Evolutionary conservation across 2,888 invertebrate genomes (phyloP), one percentile per base, ranked within the genome.

Genomic region (Harpalus rubripes): DNA sequence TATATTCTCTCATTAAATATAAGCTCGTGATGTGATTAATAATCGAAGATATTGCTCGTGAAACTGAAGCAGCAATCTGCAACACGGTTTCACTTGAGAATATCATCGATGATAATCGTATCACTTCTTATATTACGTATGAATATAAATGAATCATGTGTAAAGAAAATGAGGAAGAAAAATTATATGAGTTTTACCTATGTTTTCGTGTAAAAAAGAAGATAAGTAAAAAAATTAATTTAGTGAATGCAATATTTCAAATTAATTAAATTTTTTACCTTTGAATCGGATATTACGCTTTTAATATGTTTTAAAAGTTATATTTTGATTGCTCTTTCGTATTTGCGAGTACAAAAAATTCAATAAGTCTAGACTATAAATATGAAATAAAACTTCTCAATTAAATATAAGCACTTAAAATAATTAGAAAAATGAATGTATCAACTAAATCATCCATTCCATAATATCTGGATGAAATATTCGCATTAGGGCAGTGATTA

Each of bases 381-480:
- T 52, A 10, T 52, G 44, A 52, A 52, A 52, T 52, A 52, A 52
- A 52, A 52, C 44, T 10, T 12, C 3, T 12, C 8, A 52, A 52
- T 52, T 52, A 52, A 63, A 63, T 63, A 22, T 10, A 1, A 63
- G 18, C 8, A 12, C 18, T 63, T 63, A 63, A 26, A 22, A 16
- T 22, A 22, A 63, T 18, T 63, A 63, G 8, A 63, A 63, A 63
- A 63, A 63, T 63, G 18, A 63, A 63, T 22, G 18, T 22, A 7
- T 8, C 15, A 22, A 10, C 26, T 68, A 41, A 68, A 68, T 68
- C 32, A 68, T 68, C n/a, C 68, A 68, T 68, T 32, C 5, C 32
- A 32, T 32, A 32, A 32, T 32, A 32, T 32, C 32, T 32, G 59
- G 7, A 15, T 59, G 59, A 59, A 59, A 59, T 59, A 59, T 59